Base-by-base conservation (phyloP, 2,888 invertebrate species). In the Caradrina clavipalpis region DNA sequence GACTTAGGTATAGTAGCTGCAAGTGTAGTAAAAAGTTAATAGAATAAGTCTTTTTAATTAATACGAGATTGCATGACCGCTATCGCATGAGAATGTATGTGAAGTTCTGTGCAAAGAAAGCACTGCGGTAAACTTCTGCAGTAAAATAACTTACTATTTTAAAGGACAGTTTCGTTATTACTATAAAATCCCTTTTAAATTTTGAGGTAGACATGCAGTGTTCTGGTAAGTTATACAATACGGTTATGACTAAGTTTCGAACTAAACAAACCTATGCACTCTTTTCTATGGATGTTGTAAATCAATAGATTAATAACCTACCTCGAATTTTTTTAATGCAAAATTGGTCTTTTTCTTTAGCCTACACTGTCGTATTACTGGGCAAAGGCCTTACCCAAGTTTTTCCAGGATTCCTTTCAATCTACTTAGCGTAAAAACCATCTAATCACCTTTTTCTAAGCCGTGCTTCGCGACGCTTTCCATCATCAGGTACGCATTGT, bases 81-180 rank as follows among this genome's bases (percentile, higher is more conserved):
- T 59, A 56, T 64, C 31, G n/a, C 58, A 58, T 50, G 39, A 78
- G 73, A 65, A 73, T 54, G 31, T 62, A 59, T 59, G 65, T 72
- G 66, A 51, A 78, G 73, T 58, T 61, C 19, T 78, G 73, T 65
- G 54, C 49, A 77, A 75, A 75, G 72, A 78, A 72, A 72, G 53
- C 65, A 60, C 64, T 71, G 75, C 75, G 11, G 56, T 57, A 50
- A 61, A 73, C 69, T 49, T 51, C 58, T 65, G 65, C 75, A 22
- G 73, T 62, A 66, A 66, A 76, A 73, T 75, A 72, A 75, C 45
- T 75, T 54, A 72, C 50, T 61, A 57, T 78, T 75, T 50, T 39
- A 66, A 62, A 66, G 11, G 78, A 66, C 75, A 78, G 57, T 78
- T 73, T 73, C 31, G 15, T 72, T 61, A 64, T 64, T 61, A 58